Evolutionary conservation across 2,888 invertebrate species (phyloP).

Genomic region (Argyresthia albistria): DNA sequence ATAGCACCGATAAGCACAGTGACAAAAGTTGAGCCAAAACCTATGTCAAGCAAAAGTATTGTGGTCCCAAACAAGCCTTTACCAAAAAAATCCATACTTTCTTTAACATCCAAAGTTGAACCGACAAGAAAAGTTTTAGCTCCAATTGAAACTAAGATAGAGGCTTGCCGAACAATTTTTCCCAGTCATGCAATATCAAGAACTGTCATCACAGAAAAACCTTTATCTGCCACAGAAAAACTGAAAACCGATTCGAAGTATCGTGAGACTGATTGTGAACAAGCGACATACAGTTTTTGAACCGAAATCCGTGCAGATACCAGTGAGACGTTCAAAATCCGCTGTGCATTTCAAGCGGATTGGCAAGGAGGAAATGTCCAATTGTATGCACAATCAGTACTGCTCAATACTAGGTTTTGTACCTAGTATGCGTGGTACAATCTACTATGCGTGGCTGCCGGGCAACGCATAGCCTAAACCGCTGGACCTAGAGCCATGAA

Average conservation of each 20-base stretch:
- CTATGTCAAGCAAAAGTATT: neutral
- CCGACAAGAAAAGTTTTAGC: neutral
- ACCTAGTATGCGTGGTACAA: too few relatives aligned
- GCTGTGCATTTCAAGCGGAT: slow-evolving; percentile 60
- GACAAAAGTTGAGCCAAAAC: slow-evolving; percentile 10
- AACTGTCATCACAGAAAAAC: slow-evolving; percentile 16
- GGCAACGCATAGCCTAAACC: too few relatives aligned
- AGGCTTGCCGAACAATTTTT: neutral
- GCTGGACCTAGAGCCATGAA: too few relatives aligned
- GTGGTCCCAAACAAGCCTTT: neutral
- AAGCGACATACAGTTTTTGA: slow-evolving; percentile 37
- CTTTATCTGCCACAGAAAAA: slow-evolving; percentile 24
- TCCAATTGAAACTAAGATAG: slow-evolving; percentile 9
- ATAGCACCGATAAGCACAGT: slow-evolving; percentile 15
- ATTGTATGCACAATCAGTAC: slow-evolving; percentile 55
- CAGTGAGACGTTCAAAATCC: slow-evolving; percentile 53
- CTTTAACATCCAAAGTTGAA: neutral
- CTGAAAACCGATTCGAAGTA: slow-evolving; percentile 34
- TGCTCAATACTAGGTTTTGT: too few relatives aligned
- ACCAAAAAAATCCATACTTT: neutral
- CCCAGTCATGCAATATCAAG: slow-evolving; percentile 15
- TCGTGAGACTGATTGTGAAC: slow-evolving; percentile 31
- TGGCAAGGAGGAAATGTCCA: slow-evolving; percentile 35
- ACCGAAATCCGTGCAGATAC: slow-evolving; percentile 14
- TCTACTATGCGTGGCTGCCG: too few relatives aligned